phyloP scores from a whole-genome alignment of 1,140 invertebrate species.

The Sitobion miscanthi region DNA sequence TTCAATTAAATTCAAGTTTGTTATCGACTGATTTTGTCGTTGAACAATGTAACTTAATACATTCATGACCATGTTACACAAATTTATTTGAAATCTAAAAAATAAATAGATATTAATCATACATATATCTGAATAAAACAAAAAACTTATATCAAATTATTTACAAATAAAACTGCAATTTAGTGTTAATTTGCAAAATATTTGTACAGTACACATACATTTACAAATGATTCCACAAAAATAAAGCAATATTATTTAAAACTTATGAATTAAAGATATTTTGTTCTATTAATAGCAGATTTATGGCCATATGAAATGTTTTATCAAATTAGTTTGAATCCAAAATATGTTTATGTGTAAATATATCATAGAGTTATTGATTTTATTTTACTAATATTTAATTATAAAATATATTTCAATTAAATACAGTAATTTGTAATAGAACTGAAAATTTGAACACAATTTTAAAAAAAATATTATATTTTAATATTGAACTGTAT shows the following conservation, averaged over 20 bases:
- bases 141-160: background rate
- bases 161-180: background rate
- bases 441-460: background rate
- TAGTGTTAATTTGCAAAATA: background rate
- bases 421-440: too few relatives aligned
- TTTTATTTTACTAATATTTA: too few relatives aligned
- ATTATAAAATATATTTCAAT: too few relatives aligned
- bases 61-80: slow-evolving; percentile 51
- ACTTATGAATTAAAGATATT: background rate
- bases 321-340: too few relatives aligned
- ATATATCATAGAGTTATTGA: too few relatives aligned
- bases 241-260: too few relatives aligned
- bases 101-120: slow-evolving; percentile 7
- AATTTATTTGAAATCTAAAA: slow-evolving; percentile 49
- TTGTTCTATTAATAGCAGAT: too few relatives aligned
- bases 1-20: slow-evolving; percentile 13
- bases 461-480: background rate
- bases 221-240: too few relatives aligned
- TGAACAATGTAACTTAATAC: slow-evolving; percentile 40
- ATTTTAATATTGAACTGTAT: background rate
- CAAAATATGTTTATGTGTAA: too few relatives aligned
- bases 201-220: background rate
- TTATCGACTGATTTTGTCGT: slow-evolving; percentile 39
- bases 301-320: too few relatives aligned
- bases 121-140: background rate